Evolutionary conservation across 2,797 vertebrate species (phyloP).

Genomic region (Epinephelus malabaricus): DNA sequence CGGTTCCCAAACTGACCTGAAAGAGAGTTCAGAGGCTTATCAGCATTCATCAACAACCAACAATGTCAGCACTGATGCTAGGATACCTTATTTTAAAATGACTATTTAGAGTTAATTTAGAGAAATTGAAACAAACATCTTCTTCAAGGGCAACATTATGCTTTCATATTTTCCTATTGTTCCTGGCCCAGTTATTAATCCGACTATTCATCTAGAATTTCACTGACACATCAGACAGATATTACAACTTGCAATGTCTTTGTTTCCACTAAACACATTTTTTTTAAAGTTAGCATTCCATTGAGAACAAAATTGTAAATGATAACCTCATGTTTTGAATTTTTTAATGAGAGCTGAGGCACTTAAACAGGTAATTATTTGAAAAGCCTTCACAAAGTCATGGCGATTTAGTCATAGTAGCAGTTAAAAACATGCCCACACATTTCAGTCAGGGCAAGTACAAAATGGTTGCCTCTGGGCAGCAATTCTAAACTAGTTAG

Average conservation of each 20-base stretch:
- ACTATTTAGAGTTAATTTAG: too few species aligned
- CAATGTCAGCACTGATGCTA: too few species aligned
- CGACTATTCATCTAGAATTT: neutral
- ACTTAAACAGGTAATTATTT: too few species aligned
- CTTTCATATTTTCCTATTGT: slow-evolving; percentile 3
- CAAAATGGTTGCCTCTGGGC: too few species aligned
- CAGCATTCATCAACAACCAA: slow-evolving; percentile 14
- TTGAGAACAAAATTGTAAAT: neutral
- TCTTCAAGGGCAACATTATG: neutral
- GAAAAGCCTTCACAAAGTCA: too few species aligned
- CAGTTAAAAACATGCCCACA: too few species aligned
- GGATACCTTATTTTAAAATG: too few species aligned
- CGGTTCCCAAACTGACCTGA: slow-evolving; percentile 93
- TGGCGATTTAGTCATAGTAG: too few species aligned
- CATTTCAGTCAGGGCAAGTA: too few species aligned
- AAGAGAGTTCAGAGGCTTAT: slow-evolving; percentile 52
- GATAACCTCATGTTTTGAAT: neutral
- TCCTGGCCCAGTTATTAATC: neutral
- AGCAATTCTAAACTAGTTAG: too few species aligned
- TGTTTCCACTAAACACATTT: neutral
- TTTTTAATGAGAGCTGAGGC: too few species aligned
- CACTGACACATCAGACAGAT: neutral
- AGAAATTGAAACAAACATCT: neutral
- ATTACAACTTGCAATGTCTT: neutral
- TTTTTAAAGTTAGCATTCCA: too few species aligned